A percentile compares a stretch with the other conserved stretches of the same genome.
These are phyloP conservation scores for Zonotrichia albicollis DNA, from an alignment of 2,797 vertebrate species.

Conservation along the genomic window DNA sequence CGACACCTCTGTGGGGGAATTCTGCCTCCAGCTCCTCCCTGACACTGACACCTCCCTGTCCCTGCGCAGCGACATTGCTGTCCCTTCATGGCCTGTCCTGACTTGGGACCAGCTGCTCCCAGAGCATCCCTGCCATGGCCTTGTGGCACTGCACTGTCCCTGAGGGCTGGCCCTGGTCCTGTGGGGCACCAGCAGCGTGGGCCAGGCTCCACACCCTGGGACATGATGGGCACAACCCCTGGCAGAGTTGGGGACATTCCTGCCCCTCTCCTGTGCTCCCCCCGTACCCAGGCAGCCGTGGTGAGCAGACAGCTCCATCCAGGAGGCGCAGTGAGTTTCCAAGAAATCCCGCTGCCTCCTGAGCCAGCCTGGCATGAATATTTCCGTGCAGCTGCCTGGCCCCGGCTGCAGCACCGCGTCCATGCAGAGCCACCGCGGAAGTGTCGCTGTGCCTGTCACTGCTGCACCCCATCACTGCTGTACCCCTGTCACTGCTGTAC, in stretches of 20 bases:
- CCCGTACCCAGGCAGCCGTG: background rate
- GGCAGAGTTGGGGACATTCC: too few species aligned
- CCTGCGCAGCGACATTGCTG: rapidly evolving
- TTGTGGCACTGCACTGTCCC: background rate
- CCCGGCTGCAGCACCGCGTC: rapidly evolving
- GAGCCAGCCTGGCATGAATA: conserved; percentile 6
- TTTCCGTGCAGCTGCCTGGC: conserved; percentile 24
- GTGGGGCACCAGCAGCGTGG: background rate
- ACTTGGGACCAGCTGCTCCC: rapidly evolving
- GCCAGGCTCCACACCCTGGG: background rate
- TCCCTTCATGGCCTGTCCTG: rapidly evolving
- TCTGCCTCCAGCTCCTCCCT: background rate
- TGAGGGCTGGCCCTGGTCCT: rapidly evolving
- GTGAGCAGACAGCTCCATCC: conserved; percentile 25
- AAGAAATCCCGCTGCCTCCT: conserved; percentile 31
- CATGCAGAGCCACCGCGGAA: rapidly evolving
- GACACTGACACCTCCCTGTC: background rate
- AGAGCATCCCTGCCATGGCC: rapidly evolving
- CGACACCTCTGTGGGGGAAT: background rate
- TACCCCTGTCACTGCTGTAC: too few species aligned
- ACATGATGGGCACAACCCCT: rapidly evolving
- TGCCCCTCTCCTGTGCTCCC: background rate
- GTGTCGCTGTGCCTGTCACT: too few species aligned
- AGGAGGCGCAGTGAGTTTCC: background rate
- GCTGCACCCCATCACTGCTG: too few species aligned